Base-by-base conservation (phyloP, 2,113 vertebrate species). In the Ariopsis seemanni region DNA sequence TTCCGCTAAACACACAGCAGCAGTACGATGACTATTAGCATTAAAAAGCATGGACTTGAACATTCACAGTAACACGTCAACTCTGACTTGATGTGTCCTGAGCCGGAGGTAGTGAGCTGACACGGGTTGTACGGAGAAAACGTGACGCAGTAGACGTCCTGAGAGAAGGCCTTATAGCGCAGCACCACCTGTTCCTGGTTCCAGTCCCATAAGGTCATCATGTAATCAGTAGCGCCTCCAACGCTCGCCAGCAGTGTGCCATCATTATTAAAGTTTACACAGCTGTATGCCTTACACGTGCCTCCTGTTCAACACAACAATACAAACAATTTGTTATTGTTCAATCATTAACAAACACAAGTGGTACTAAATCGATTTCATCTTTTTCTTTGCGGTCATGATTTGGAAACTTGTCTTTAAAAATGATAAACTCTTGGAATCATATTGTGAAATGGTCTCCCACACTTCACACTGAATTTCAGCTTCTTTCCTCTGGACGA, bases 121-220 rank as follows among this genome's bases (percentile, higher is more conserved):
- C 94, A 95, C 0, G 96, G 95, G 57, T 96, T 93, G 89, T 97
- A 95, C 4, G 95, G 95, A 80, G 97, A 98, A 94, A 99, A 99
- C 42, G 95, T 96, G 90, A 98, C 95, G 65, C 93, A 93, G 92
- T 96, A 98, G 81, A 99, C 93, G n/a, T 98, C 97, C 92, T 97
- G 96, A 53, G 96, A 95, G 92, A 97, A 96, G 53, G 97, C 97
- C 93, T 97, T 98, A 86, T 94, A 96, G 88, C 96, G 95, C 90
- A 97, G 88, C 80, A 95, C 84, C 87, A 96, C 95, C 86, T 96
- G 93, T 90, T 99, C 97, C 88, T 96, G 93, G 88, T 91, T 96
- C 98, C 98, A 99, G 53, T 97, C 93, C 98, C 98, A 99, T 77
- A 99, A 92, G 1, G 97, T 98, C 90, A 99, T 86, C 90, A 95